Base-by-base conservation (phyloP, 2,888 invertebrate species). In the Saturnia japonica region DNA sequence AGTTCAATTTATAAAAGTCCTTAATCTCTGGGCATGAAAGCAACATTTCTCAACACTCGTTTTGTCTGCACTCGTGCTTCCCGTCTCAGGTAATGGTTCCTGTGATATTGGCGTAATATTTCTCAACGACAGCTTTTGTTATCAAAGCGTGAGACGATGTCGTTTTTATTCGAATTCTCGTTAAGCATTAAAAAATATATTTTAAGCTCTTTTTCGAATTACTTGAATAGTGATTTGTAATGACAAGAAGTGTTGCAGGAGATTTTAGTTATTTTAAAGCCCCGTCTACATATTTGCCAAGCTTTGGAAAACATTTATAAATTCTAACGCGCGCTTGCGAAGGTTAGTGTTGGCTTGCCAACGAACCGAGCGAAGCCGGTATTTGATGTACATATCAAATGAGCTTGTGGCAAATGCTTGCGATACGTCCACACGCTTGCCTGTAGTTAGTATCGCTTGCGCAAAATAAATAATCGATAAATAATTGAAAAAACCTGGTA, bases 71-170 rank as follows among this genome's bases (percentile, higher is more conserved):
- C 79, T 82, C 82, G 82, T 81, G 82, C 77, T 84, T 84, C 84
- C 83, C 83, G 83, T 80, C 80, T 78, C 84, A 82, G 83, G 85
- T 87, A 88, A 90, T 87, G 86, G 85, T 84, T 87, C 83, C 84
- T 80, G 80, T 81, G 85, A 88, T 88, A 89, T 90, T 87, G 88
- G 83, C 82, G 87, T 88, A 88, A 90, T 90, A 90, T 89, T 88
- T 89, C 87, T 88, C 80, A 72, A 76, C 79, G 85, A 88, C 88
- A 88, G 80, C 89, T 83, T 88, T 88, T 83, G 85, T 86, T 90
- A 90, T 90, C 90, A 87, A 78, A 82, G 82, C 77, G 83, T 82
- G 82, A 82, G 84, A 81, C 64, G 64, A 70, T 70, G 70, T 70
- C 83, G 84, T 84, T 87, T 88, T 86, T 85, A 83, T 85, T 81